Percentiles rank a stretch among this genome's conserved stretches.
Conservation (phyloP, 1,140 invertebrate genomes). For the Anoplophora glabripennis region DNA sequence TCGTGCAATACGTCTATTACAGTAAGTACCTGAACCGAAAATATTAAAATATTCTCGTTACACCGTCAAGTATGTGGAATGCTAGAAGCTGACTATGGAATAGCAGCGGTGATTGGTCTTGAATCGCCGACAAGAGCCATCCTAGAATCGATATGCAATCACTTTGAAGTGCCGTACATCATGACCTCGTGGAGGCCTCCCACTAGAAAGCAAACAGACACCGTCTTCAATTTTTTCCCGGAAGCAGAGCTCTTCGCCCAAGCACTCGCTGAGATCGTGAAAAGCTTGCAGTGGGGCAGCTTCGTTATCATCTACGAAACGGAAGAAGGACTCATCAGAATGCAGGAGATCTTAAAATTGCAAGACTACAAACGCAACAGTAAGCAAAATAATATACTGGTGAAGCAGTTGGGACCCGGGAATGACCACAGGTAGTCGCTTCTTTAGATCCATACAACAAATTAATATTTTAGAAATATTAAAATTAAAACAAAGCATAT, state of each 20-base stretch:
- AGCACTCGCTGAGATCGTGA: conserved; percentile 68
- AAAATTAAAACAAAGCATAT: too few relatives aligned
- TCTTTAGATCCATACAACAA: too few relatives aligned
- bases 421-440: conserved; percentile 57
- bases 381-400: conserved; percentile 56
- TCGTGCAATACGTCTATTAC: not conserved
- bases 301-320: conserved; percentile 84
- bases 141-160: conserved; percentile 67
- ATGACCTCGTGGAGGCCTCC: conserved; percentile 62
- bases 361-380: conserved; percentile 48
- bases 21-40: too few relatives aligned
- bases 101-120: conserved; percentile 71
- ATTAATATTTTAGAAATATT: too few relatives aligned
- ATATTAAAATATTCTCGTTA: not conserved
- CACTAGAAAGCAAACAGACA: not conserved
- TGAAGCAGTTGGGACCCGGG: conserved; percentile 59
- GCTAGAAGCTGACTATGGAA: conserved; percentile 16
- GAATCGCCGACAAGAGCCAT: conserved; percentile 58
- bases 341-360: conserved; percentile 80
- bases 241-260: conserved; percentile 64
- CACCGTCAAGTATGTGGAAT: conserved; percentile 35
- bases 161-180: conserved; percentile 70
- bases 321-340: conserved; percentile 70
- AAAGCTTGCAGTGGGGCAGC: conserved; percentile 72
- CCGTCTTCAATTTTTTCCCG: conserved; percentile 68